Conservation (phyloP, 2,888 invertebrate genomes). For the Yponomeuta evonymella region DNA sequence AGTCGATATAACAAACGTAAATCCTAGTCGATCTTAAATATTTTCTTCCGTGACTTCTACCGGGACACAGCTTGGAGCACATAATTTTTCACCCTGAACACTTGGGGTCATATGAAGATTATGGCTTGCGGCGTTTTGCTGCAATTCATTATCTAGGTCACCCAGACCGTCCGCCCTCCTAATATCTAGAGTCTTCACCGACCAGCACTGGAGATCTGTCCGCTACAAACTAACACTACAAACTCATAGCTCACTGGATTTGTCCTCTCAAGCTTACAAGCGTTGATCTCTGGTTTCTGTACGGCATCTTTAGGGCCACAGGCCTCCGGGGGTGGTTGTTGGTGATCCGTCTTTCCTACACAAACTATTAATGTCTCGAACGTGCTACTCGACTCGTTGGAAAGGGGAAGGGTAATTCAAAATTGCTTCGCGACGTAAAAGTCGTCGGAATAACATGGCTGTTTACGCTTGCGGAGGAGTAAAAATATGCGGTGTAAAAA, state of each 20-base stretch:
- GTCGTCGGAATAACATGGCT: too few species aligned
- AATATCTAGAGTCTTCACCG: neutral
- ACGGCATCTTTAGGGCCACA: neutral
- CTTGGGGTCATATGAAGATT: constrained; percentile 31
- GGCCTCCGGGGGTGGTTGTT: neutral
- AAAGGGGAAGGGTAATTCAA: neutral
- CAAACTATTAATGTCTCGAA: neutral
- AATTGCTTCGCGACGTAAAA: neutral
- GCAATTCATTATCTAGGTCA: constrained; percentile 33
- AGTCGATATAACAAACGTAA: too few species aligned
- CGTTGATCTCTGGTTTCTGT: neutral
- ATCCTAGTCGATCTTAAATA: too few species aligned
- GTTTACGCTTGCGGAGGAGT: too few species aligned
- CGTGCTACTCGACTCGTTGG: neutral
- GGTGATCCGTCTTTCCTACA: neutral
- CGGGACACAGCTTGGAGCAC: neutral
- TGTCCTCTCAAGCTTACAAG: neutral
- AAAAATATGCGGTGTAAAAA: too few species aligned
- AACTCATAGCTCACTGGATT: neutral
- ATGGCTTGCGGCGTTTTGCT: constrained; percentile 29
- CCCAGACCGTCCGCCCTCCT: neutral
- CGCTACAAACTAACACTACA: neutral
- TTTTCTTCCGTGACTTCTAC: neutral
- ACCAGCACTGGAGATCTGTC: neutral
- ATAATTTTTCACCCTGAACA: neutral